These are phyloP conservation scores for Ailurus styani DNA, from an alignment of 2,113 vertebrate genomes.

Conservation along the genomic window DNA sequence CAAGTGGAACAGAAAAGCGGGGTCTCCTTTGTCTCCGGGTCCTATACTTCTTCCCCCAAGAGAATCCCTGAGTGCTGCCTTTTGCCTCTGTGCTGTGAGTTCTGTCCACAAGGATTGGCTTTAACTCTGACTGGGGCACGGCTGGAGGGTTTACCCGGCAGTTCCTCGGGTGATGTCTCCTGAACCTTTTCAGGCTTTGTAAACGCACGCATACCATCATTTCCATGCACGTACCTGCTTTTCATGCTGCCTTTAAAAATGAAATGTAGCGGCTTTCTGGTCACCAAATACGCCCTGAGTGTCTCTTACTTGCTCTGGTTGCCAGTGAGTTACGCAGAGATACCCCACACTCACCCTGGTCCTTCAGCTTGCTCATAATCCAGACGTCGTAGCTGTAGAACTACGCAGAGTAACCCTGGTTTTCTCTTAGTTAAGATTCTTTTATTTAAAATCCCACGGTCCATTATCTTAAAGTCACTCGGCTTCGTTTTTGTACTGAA, in stretches of 20 bases:
- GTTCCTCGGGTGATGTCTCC: neutral
- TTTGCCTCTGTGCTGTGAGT: accelerated
- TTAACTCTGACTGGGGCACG: accelerated
- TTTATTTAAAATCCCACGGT: neutral
- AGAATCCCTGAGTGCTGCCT: too few species aligned
- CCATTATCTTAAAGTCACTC: neutral
- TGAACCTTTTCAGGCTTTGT: neutral
- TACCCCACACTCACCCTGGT: accelerated
- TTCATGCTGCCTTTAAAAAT: neutral
- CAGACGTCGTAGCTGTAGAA: neutral
- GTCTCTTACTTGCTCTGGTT: neutral
- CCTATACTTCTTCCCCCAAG: neutral
- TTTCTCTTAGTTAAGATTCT: neutral
- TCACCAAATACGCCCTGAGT: neutral
- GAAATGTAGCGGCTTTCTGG: neutral
- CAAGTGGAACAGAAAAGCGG: neutral
- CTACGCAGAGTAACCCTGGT: neutral
- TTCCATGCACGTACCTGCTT: neutral
- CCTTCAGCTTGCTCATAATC: neutral
- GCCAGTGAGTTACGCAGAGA: neutral
- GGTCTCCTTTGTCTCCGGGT: neutral
- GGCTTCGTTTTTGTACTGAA: neutral
- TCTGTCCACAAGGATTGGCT: accelerated
- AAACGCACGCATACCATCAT: neutral
- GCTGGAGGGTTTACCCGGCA: neutral